Percentiles rank a stretch among this genome's conserved stretches.
These are phyloP conservation scores for Peromyscus maniculatus DNA, from an alignment of 2,113 vertebrate genomes.

Conservation along the genomic window DNA sequence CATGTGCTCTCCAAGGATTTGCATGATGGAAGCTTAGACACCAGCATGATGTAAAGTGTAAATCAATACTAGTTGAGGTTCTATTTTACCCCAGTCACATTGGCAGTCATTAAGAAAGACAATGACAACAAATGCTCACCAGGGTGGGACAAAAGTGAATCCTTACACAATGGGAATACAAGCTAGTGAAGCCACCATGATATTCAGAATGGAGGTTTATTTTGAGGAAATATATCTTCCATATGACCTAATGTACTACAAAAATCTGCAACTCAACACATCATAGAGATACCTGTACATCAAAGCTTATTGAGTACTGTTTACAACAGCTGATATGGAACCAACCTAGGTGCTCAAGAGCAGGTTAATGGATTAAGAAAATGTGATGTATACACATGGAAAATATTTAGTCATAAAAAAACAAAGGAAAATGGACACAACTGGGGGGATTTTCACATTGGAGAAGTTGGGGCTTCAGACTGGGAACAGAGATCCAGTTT, in stretches of 20 bases:
- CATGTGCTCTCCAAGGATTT: neutral
- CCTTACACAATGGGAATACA: too few relatives aligned
- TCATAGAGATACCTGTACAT: neutral
- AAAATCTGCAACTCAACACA: too few relatives aligned
- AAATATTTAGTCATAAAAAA: neutral
- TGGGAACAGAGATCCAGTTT: neutral
- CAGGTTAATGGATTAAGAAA: neutral
- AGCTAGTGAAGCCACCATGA: neutral
- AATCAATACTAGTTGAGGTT: neutral
- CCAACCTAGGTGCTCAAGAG: neutral
- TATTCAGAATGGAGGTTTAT: neutral
- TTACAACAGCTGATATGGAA: neutral
- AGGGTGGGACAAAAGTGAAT: neutral
- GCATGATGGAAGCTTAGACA: neutral
- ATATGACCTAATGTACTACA: neutral
- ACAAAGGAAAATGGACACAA: neutral
- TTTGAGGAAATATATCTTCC: neutral
- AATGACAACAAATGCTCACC: neutral
- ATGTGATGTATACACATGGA: neutral
- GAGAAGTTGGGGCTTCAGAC: neutral
- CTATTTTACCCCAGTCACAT: neutral
- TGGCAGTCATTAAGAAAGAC: neutral
- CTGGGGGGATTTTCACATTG: neutral
- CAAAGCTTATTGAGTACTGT: too few relatives aligned
- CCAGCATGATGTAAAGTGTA: neutral